A percentile compares a stretch with the other conserved stretches of the same genome.
These are phyloP conservation scores for Anser cygnoides DNA, from an alignment of 2,113 vertebrate species.

Conservation along the genomic window DNA sequence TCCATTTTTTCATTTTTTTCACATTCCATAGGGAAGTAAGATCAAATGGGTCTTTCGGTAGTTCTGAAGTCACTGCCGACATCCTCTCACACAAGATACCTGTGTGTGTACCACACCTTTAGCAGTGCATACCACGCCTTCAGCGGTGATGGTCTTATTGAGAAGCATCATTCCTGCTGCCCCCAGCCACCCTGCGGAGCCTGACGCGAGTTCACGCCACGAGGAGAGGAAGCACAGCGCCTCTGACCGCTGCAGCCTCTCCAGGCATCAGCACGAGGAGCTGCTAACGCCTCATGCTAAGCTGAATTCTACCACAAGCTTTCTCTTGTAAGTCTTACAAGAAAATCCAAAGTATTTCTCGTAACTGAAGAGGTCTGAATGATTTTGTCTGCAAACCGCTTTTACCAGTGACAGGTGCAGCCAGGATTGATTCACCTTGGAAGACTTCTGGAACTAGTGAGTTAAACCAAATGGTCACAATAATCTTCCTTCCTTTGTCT, in stretches of 20 bases:
- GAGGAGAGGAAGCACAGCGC: not conserved
- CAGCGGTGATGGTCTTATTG: not conserved
- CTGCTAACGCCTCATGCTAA: too few relatives aligned
- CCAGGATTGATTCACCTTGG: not conserved
- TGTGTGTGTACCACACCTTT: not conserved
- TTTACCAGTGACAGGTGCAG: not conserved
- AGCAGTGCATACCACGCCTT: not conserved
- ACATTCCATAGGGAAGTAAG: not conserved
- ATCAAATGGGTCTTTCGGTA: not conserved
- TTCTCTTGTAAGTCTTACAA: not conserved
- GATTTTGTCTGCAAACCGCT: not conserved
- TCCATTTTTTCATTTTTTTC: not conserved
- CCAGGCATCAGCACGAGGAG: not conserved
- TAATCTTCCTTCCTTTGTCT: not conserved
- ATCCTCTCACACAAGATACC: not conserved
- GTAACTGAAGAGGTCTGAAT: not conserved
- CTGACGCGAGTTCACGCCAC: not conserved
- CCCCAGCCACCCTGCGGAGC: not conserved
- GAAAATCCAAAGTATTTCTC: not conserved
- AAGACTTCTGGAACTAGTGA: not conserved
- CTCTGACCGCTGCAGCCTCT: not conserved
- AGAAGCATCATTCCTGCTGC: not conserved
- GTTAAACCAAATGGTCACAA: not conserved
- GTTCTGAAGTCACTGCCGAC: not conserved
- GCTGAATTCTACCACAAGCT: slow-evolving; percentile 28